Percentiles rank a stretch among this genome's conserved stretches.
Conservation (phyloP, 2,888 invertebrate genomes). For the Congeria kusceri region DNA sequence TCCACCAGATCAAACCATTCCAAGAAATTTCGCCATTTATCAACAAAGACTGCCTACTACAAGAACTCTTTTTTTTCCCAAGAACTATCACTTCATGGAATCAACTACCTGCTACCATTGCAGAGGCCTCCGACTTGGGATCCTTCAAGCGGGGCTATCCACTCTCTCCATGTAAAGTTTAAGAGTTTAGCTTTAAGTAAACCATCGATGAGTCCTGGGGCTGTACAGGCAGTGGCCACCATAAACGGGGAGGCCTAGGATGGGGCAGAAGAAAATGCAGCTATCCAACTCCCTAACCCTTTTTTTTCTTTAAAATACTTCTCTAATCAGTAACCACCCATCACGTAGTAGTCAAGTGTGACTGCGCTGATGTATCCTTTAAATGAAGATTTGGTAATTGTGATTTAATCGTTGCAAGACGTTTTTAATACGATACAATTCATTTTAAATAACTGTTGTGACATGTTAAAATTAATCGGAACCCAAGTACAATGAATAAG, state of each 20-base stretch:
- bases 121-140: constrained; percentile 18
- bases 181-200: constrained; percentile 12
- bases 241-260: constrained; percentile 19
- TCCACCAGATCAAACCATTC: constrained; percentile 14
- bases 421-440: too few relatives aligned
- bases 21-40: not conserved
- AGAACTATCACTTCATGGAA: not conserved
- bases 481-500: too few relatives aligned
- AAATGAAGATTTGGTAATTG: too few relatives aligned
- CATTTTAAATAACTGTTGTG: too few relatives aligned
- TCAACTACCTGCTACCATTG: not conserved
- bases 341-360: too few relatives aligned
- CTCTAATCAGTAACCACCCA: too few relatives aligned
- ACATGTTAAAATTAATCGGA: too few relatives aligned
- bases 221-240: constrained; percentile 25
- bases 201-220: constrained; percentile 6
- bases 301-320: too few relatives aligned
- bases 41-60: not conserved
- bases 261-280: too few relatives aligned
- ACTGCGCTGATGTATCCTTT: too few relatives aligned
- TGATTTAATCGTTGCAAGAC: too few relatives aligned
- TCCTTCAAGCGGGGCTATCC: constrained; percentile 24
- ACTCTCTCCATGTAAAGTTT: not conserved
- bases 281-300: too few relatives aligned
- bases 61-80: constrained; percentile 10